Conservation (phyloP, 2,113 vertebrate species). For the Casuarius casuarius region DNA sequence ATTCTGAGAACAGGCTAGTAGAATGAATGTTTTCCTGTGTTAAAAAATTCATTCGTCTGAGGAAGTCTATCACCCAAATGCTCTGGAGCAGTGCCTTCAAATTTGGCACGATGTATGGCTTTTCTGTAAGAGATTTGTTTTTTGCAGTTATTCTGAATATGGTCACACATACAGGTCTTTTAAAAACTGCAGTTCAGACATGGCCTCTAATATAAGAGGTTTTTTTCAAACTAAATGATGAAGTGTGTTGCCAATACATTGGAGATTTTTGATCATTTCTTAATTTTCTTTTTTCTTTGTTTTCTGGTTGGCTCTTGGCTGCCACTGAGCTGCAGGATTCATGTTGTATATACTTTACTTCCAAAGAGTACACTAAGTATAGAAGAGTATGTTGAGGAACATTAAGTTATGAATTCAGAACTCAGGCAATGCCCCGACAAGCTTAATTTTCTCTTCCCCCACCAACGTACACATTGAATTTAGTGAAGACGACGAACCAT, state of each 20-base stretch:
- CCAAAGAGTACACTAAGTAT: background rate
- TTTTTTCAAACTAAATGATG: background rate
- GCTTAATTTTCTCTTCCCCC: background rate
- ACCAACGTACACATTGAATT: background rate
- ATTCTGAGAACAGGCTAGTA: conserved; percentile 4
- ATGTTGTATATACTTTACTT: background rate
- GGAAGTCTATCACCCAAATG: background rate
- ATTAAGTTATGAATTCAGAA: background rate
- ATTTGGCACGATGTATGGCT: conserved; percentile 9
- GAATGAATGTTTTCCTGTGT: background rate
- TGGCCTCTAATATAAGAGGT: background rate
- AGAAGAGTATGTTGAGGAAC: background rate
- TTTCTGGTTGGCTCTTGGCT: background rate
- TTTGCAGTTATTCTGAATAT: background rate
- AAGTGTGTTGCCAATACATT: background rate
- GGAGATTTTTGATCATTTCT: background rate
- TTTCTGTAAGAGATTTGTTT: background rate
- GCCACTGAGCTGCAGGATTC: background rate
- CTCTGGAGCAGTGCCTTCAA: conserved; percentile 12
- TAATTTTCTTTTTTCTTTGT: background rate
- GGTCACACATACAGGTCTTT: background rate
- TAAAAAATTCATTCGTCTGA: background rate
- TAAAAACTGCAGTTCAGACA: background rate
- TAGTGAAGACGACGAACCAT: background rate
- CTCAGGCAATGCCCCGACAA: background rate